These are phyloP conservation scores for Metopolophium dirhodum DNA, from an alignment of 1,140 invertebrate species.

Conservation along the genomic window DNA sequence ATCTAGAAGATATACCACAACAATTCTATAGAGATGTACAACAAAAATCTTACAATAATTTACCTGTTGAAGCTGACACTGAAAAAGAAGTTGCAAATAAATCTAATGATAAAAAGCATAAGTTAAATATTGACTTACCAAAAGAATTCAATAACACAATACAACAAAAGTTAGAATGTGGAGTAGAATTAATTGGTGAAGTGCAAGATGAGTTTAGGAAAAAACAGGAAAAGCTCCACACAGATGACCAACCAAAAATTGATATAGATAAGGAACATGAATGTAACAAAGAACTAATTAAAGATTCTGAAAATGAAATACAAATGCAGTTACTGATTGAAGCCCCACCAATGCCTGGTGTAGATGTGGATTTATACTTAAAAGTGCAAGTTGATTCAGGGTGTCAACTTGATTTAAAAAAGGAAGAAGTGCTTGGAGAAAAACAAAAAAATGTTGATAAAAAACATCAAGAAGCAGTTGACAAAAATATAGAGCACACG, in stretches of 20 bases:
- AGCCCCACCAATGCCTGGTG: neutral
- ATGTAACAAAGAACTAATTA: neutral
- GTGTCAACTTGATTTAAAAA: neutral
- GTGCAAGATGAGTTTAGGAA: neutral
- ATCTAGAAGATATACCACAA: neutral
- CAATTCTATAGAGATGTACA: neutral
- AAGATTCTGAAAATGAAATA: neutral
- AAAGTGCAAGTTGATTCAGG: neutral
- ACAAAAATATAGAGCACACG: neutral
- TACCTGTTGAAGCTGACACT: neutral
- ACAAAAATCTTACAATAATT: neutral
- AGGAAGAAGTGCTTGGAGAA: neutral
- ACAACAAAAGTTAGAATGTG: neutral
- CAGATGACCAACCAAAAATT: neutral
- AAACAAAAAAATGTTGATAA: neutral
- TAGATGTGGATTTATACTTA: neutral
- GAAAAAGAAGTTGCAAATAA: neutral
- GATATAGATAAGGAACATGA: neutral
- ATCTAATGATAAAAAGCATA: neutral
- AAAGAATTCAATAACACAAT: neutral
- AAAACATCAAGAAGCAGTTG: neutral
- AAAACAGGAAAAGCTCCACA: neutral
- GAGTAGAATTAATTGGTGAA: neutral
- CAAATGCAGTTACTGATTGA: neutral
- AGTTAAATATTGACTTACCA: neutral